phyloP scores from a whole-genome alignment of 2,888 invertebrate species.

The Anticlea derivata region DNA sequence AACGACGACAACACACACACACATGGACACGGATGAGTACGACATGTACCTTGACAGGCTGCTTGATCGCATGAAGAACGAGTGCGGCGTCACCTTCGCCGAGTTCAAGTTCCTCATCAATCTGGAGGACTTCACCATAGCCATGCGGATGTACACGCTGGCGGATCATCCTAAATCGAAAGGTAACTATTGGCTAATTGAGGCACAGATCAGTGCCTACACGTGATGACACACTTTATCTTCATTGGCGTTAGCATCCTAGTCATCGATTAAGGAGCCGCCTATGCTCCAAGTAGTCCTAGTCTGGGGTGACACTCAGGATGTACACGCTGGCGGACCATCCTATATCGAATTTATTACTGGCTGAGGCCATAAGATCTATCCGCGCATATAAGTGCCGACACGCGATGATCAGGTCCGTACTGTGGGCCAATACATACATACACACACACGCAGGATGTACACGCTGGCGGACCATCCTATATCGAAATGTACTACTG shows the following conservation, averaged over 20 bases:
- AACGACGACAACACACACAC: too few species aligned
- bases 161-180: conserved; percentile 98
- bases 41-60: conserved; percentile 96
- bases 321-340: conserved; percentile 98
- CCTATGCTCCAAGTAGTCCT: too few species aligned
- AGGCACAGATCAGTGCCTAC: too few species aligned
- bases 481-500: conserved; percentile 98
- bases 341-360: conserved; percentile 97
- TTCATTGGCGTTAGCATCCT: too few species aligned
- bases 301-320: too few species aligned
- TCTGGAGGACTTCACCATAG: conserved; percentile 97
- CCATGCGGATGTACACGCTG: conserved; percentile 98
- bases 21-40: conserved; percentile 94
- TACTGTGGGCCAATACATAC: too few species aligned
- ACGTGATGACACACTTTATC: too few species aligned
- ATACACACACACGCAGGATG: conserved; percentile 99
- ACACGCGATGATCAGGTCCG: too few species aligned
- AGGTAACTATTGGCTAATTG: too few species aligned
- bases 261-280: too few species aligned
- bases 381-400: too few species aligned
- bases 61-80: conserved; percentile 90
- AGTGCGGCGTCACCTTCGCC: conserved; percentile 94
- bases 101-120: conserved; percentile 99
- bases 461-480: conserved; percentile 98
- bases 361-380: too few species aligned